Percentiles rank a stretch among this genome's conserved stretches.
phyloP scores from a whole-genome alignment of 2,113 vertebrate genomes.

The Petroica traversi region DNA sequence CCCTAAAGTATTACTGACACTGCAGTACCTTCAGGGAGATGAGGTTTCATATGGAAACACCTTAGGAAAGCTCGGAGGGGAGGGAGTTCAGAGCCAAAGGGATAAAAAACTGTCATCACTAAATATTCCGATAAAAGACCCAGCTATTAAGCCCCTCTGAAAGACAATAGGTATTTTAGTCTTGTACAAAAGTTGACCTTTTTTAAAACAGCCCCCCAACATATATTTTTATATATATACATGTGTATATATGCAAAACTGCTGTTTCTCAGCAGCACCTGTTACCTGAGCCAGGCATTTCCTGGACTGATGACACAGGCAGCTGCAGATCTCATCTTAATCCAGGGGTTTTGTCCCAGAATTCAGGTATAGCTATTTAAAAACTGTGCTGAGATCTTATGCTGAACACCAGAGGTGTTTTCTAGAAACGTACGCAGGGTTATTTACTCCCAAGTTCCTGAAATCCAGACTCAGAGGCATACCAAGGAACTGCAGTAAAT shows the following conservation, averaged over 20 bases:
- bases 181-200: neutral
- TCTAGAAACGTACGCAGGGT: neutral
- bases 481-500: neutral
- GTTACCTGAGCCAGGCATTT: neutral
- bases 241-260: too few relatives aligned
- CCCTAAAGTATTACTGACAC: neutral
- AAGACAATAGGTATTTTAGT: neutral
- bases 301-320: neutral
- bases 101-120: neutral
- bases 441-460: neutral
- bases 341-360: neutral
- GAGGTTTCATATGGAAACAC: neutral
- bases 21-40: neutral
- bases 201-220: neutral
- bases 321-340: neutral
- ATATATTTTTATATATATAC: too few relatives aligned
- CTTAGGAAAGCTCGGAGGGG: fast-evolving
- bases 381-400: neutral
- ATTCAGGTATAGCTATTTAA: neutral
- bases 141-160: neutral
- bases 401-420: neutral
- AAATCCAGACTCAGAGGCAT: neutral
- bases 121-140: neutral
- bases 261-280: neutral
- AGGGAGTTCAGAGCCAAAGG: neutral